phyloP scores from a whole-genome alignment of 2,797 vertebrate genomes.

The Dallia pectoralis region DNA sequence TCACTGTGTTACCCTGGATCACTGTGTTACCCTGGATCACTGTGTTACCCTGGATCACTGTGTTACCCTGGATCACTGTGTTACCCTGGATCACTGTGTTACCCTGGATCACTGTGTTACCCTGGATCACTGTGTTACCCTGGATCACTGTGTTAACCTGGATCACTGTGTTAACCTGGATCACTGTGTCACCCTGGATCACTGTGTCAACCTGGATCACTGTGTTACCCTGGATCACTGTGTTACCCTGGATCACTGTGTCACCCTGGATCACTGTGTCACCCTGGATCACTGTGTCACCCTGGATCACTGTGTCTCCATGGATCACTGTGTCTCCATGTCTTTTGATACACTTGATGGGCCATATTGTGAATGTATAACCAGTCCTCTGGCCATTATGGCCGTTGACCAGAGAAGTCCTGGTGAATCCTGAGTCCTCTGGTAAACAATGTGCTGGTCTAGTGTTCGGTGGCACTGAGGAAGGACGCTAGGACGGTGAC shows the following conservation, averaged over 20 bases:
- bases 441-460: neutral
- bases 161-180: neutral
- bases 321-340: too few relatives aligned
- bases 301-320: neutral
- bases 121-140: neutral
- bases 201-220: too few relatives aligned
- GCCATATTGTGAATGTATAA: too few relatives aligned
- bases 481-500: neutral
- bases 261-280: neutral
- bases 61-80: neutral
- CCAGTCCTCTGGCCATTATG: too few relatives aligned
- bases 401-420: neutral
- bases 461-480: neutral
- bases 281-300: neutral
- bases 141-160: neutral
- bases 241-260: neutral
- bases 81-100: neutral
- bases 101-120: neutral
- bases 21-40: neutral
- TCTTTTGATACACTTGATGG: too few relatives aligned
- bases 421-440: neutral
- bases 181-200: neutral
- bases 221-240: neutral
- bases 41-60: neutral
- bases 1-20: neutral